Evolutionary conservation across 2,113 vertebrate species (phyloP).

Genomic region (Hypocryptadius cinnamomeus): DNA sequence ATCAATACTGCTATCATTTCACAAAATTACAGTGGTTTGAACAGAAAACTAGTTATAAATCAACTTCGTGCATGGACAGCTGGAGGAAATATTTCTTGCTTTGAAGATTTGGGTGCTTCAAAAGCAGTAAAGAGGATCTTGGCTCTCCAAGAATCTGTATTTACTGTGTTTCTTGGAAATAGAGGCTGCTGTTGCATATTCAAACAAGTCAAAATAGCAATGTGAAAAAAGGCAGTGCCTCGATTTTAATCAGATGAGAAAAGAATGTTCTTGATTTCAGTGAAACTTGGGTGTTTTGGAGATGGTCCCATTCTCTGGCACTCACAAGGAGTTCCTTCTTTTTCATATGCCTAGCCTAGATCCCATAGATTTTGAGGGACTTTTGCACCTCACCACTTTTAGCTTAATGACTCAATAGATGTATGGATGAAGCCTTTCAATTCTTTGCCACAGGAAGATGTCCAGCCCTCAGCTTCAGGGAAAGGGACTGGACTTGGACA

Average conservation of each 20-base stretch:
- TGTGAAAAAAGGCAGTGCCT: background rate
- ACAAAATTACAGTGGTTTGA: slow-evolving; percentile 77
- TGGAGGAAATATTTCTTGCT: slow-evolving; percentile 39
- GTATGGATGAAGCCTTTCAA: background rate
- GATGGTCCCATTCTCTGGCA: background rate
- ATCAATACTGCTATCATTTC: slow-evolving; percentile 86
- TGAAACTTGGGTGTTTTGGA: background rate
- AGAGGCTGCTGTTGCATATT: background rate
- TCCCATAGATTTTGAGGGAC: background rate
- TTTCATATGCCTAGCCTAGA: background rate
- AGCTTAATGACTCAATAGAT: background rate
- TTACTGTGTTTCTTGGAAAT: background rate
- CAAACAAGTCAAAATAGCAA: background rate
- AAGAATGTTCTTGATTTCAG: background rate
- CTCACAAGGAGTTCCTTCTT: background rate
- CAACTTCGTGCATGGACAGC: slow-evolving; percentile 50
- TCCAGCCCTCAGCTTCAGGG: background rate
- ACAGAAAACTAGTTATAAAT: slow-evolving; percentile 76
- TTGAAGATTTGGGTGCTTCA: background rate
- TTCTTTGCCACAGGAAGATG: background rate
- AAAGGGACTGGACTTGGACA: background rate
- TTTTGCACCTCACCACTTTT: background rate
- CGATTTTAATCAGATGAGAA: background rate
- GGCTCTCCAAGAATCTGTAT: background rate
- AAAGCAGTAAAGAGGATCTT: background rate